Conservation (phyloP, 2,888 invertebrate genomes). For the Norana najaformis region DNA sequence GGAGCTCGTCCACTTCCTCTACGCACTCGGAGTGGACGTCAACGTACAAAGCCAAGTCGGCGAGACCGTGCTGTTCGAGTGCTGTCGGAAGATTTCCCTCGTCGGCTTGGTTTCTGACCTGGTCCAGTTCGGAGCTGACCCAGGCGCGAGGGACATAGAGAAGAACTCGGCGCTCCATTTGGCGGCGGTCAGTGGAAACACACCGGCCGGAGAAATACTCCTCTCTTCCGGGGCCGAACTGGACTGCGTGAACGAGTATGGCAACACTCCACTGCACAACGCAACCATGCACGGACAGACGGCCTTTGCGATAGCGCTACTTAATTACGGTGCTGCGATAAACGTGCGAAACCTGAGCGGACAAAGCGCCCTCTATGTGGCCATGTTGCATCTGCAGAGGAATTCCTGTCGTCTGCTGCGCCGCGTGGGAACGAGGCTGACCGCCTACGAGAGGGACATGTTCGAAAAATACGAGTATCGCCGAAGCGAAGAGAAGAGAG, state of each 20-base stretch:
- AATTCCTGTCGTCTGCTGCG: slow-evolving; percentile 42
- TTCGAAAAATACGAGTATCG: slow-evolving; percentile 15
- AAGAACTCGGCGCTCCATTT: slow-evolving; percentile 36
- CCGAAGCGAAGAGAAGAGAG: slow-evolving; percentile 5
- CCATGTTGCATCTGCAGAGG: slow-evolving; percentile 34
- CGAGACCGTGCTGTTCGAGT: slow-evolving; percentile 33
- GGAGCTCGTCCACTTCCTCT: slow-evolving; percentile 30
- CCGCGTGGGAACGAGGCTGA: slow-evolving; percentile 23
- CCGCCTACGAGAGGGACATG: not conserved
- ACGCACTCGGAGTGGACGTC: slow-evolving; percentile 24
- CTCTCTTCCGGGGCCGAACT: slow-evolving; percentile 18
- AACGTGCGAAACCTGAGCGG: slow-evolving; percentile 23
- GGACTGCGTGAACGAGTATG: slow-evolving; percentile 30
- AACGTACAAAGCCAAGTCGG: slow-evolving; percentile 32
- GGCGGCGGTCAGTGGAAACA: slow-evolving; percentile 28
- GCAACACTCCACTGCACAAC: slow-evolving; percentile 36
- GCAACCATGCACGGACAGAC: slow-evolving; percentile 30
- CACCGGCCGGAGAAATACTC: slow-evolving; percentile 23
- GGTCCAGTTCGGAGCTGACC: slow-evolving; percentile 22
- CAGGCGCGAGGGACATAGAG: slow-evolving; percentile 26
- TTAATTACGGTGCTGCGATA: slow-evolving; percentile 30
- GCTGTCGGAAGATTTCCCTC: not conserved
- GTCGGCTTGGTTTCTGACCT: slow-evolving; percentile 22
- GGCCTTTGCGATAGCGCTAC: slow-evolving; percentile 14
- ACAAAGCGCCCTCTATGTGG: slow-evolving; percentile 34